Base-by-base conservation (phyloP, 2,113 vertebrate species). In the Edolisoma coerulescens region DNA sequence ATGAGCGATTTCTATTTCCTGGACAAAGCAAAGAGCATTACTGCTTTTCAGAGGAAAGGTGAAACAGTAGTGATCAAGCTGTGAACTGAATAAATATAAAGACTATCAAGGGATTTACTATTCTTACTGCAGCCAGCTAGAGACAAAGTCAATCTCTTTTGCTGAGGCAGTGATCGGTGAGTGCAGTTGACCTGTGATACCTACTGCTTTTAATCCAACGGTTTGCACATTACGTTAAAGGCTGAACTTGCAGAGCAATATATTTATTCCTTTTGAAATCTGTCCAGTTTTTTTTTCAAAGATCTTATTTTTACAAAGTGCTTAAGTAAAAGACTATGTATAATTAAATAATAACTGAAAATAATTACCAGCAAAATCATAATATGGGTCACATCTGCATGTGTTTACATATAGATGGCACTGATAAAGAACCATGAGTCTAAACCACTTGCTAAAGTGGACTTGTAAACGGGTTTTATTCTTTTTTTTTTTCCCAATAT, bases 21-120 rank as follows among this genome's bases (percentile, higher is more conserved):
- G 89, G 74, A 96, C 84, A 85, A 96, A 97, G 93, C 3, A 1
- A 89, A 95, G 80, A 95, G 76, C 81, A 80, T 80, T 49, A 61
- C 49, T 59, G 76, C 74, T 92, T 97, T 98, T 97, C 93, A 96
- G 87, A 96, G 94, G 59, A 94, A 95, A 96, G 86, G 94, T 92
- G 97, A 97, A 96, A 95, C 86, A 92, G 88, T 30, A 77, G 96
- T 74, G 93, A 78, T 95, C 97, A 95, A 61, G 90, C 95, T 97
- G 90, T 90, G 97, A 97, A 97, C 87, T 89, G 96, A 97, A 97
- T 97, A 97, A 84, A 93, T 92, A 87, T 84, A 87, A 96, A 98
- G 84, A 87, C 89, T 82, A 41, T 44, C 84, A 92, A 93, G 93
- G 97, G 96, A 97, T 98, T 98, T 97, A 97, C 90, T 91, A 92